A percentile compares a stretch with the other conserved stretches of the same genome.
phyloP scores from a whole-genome alignment of 1,140 invertebrate species.

The Thereuonema tuberculata region DNA sequence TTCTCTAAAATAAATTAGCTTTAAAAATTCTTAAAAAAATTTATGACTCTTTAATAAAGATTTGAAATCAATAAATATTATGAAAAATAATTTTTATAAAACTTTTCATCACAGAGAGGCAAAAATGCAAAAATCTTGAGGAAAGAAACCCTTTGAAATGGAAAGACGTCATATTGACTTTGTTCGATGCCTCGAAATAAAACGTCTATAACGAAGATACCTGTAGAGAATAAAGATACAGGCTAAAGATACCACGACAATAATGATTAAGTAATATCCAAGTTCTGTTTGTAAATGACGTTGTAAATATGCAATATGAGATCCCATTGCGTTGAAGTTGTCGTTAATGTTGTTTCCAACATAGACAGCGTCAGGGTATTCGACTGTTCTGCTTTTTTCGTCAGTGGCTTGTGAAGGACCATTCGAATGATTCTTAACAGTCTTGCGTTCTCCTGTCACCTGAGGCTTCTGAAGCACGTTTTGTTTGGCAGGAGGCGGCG shows the following conservation, averaged over 20 bases:
- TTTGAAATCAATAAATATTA: too few relatives aligned
- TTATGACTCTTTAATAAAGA: too few relatives aligned
- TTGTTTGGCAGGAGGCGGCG: background rate
- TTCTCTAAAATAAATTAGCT: too few relatives aligned
- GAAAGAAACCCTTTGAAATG: too few relatives aligned
- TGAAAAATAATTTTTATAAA: too few relatives aligned
- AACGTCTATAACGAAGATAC: slow-evolving; percentile 1
- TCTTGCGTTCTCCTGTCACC: too few relatives aligned
- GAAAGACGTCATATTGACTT: background rate
- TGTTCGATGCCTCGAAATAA: background rate
- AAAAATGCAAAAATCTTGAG: too few relatives aligned
- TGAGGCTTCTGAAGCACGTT: background rate
- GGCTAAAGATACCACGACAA: slow-evolving; percentile 8
- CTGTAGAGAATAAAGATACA: slow-evolving; percentile 9
- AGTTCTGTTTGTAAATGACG: slow-evolving; percentile 1
- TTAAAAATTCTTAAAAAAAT: too few relatives aligned
- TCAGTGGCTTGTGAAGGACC: background rate
- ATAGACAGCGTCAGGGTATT: background rate
- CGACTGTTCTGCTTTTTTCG: background rate
- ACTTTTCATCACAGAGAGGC: too few relatives aligned
- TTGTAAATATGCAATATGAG: background rate
- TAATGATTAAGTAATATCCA: slow-evolving; percentile 13
- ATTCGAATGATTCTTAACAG: too few relatives aligned
- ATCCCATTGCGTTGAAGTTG: background rate
- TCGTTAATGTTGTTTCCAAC: background rate